A percentile compares a stretch with the other conserved stretches of the same genome.
These are phyloP conservation scores for Pristionchus fissidentatus DNA, from an alignment of 2,888 invertebrate genomes.

Conservation along the genomic window DNA sequence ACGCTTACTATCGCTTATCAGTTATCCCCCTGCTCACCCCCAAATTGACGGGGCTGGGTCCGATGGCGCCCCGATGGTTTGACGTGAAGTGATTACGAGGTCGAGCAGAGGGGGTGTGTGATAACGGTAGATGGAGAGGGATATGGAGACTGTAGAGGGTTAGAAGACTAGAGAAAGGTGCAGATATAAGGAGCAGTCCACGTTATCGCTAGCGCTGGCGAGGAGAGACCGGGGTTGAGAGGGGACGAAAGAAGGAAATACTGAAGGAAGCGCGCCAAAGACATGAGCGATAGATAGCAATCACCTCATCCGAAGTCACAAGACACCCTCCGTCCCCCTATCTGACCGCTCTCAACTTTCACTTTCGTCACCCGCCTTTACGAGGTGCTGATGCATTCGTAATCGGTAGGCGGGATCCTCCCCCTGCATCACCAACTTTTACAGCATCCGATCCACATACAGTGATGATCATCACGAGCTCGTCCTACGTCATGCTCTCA, in stretches of 20 bases:
- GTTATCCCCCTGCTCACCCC: background rate
- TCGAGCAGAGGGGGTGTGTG: background rate
- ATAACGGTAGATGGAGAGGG: background rate
- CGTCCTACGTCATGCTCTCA: background rate
- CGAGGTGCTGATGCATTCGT: no score
- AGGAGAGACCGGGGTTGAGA: background rate
- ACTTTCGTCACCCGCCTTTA: no score
- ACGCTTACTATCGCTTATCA: background rate
- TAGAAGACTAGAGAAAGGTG: no score
- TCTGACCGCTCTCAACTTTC: no score
- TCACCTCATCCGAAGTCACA: constrained; percentile 21
- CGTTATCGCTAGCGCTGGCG: background rate
- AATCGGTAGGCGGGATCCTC: no score
- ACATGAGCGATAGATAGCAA: background rate
- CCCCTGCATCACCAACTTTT: background rate
- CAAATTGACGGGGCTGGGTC: background rate
- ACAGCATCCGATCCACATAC: background rate
- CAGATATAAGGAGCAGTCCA: background rate
- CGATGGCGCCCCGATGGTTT: no score
- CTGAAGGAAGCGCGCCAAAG: no score
- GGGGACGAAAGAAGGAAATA: no score
- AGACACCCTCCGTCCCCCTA: background rate
- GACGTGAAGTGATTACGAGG: constrained; percentile 25
- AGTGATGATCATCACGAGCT: background rate
- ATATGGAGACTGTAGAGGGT: background rate